Conservation (phyloP, 35 echinoderm and acorn worm species). For the Acanthaster planci region DNA sequence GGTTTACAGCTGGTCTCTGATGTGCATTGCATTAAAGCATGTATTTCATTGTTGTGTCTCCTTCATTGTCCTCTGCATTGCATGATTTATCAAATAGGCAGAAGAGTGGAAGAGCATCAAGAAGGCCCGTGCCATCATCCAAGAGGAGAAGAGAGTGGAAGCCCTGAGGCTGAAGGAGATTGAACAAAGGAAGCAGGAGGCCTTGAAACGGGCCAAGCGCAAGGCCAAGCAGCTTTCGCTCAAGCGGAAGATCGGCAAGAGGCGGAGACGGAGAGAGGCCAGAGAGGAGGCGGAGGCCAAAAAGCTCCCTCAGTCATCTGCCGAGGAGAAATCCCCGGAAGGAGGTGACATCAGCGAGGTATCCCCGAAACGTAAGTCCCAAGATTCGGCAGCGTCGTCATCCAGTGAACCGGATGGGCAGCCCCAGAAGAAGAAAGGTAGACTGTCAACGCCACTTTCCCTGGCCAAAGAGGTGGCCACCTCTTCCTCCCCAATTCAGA, state of each 20-base stretch:
- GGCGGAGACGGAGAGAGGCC: background rate
- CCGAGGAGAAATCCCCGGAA: background rate
- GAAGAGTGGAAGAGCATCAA: constrained; percentile 15
- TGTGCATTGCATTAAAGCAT: too few relatives aligned
- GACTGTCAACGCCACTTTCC: background rate
- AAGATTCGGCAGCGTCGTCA: background rate
- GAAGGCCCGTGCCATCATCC: background rate
- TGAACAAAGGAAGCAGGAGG: background rate
- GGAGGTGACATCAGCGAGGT: background rate
- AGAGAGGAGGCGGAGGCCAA: background rate
- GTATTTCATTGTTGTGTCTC: too few relatives aligned
- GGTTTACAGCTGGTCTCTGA: too few relatives aligned
- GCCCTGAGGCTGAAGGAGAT: background rate
- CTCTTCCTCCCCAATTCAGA: background rate
- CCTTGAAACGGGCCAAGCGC: background rate
- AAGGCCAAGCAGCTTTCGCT: background rate
- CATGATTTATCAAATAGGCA: background rate
- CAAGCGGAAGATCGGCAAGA: constrained; percentile 14
- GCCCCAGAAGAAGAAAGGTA: constrained; percentile 4
- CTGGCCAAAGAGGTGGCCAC: background rate
- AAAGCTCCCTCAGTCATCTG: background rate
- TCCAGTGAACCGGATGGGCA: background rate
- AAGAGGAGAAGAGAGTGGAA: background rate
- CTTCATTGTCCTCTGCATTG: too few relatives aligned
- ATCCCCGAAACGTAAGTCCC: constrained; percentile 2